phyloP scores from a whole-genome alignment of 2,113 vertebrate genomes.

The Ptilonorhynchus violaceus region DNA sequence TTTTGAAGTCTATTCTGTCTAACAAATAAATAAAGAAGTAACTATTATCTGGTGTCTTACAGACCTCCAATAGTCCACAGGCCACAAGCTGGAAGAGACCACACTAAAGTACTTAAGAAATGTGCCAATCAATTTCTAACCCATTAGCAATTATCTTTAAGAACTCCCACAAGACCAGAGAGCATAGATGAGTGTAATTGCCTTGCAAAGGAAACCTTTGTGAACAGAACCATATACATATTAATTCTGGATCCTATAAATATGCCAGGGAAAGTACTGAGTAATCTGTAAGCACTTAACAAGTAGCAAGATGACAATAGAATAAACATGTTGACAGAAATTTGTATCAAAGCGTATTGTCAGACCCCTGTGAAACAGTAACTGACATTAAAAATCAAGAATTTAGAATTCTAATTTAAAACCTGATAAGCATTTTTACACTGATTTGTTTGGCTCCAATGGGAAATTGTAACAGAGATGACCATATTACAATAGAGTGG shows the following conservation, averaged over 20 bases:
- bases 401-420: background rate
- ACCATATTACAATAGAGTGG: background rate
- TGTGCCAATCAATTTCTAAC: background rate
- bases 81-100: background rate
- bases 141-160: conserved; percentile 16
- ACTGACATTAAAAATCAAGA: background rate
- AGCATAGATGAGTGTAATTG: background rate
- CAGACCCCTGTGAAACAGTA: background rate
- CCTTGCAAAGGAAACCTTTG: background rate
- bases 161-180: background rate
- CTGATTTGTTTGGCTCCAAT: rapidly evolving
- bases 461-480: background rate
- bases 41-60: background rate
- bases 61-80: background rate
- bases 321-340: background rate
- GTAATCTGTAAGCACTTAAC: background rate
- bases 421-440: background rate
- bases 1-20: background rate
- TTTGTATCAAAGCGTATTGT: background rate
- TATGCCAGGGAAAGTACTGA: background rate
- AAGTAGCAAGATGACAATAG: background rate
- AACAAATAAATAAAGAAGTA: background rate
- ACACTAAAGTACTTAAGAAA: background rate
- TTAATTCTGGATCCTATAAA: background rate
- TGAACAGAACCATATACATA: background rate